A percentile compares a stretch with the other conserved stretches of the same genome.
phyloP scores from a whole-genome alignment of 2,797 vertebrate species.

The Neosalanx taihuensis region DNA sequence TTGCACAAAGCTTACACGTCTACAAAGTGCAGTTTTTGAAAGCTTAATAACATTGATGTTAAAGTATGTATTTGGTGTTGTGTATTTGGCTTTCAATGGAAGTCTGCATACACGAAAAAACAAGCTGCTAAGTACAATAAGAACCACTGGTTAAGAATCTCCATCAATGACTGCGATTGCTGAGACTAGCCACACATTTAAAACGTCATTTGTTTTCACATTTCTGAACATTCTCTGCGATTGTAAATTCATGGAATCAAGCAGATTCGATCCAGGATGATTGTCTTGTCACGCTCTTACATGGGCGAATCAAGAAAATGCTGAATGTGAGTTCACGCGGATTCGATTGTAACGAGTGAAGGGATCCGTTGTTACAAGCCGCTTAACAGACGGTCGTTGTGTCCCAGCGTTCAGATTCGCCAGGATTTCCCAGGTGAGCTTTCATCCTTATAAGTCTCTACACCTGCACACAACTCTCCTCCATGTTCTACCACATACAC shows the following conservation, averaged over 20 bases:
- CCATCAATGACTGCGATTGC: slow-evolving; percentile 19
- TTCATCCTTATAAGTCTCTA: slow-evolving; percentile 23
- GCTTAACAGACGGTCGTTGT: slow-evolving; percentile 5
- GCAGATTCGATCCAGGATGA: slow-evolving; percentile 29
- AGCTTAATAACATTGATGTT: slow-evolving; percentile 45
- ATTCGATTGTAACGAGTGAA: slow-evolving; percentile 42
- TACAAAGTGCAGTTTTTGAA: slow-evolving; percentile 67
- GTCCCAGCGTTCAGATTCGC: neutral
- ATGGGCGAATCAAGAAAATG: slow-evolving; percentile 29
- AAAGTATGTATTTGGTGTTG: slow-evolving; percentile 30
- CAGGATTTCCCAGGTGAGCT: slow-evolving; percentile 20
- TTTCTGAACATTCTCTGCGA: slow-evolving; percentile 46
- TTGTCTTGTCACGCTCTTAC: slow-evolving; percentile 33
- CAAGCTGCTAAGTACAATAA: slow-evolving; percentile 38
- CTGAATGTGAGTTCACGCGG: slow-evolving; percentile 54
- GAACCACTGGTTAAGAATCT: slow-evolving; percentile 38
- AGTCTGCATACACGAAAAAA: slow-evolving; percentile 41
- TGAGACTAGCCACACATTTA: slow-evolving; percentile 40
- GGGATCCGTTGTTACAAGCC: neutral
- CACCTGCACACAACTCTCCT: slow-evolving; percentile 24
- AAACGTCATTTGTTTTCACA: slow-evolving; percentile 47
- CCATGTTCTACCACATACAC: slow-evolving; percentile 18
- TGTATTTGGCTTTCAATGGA: slow-evolving; percentile 48
- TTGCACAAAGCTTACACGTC: slow-evolving; percentile 39
- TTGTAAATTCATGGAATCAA: slow-evolving; percentile 20